These are phyloP conservation scores for Avahi laniger DNA, from an alignment of 2,797 vertebrate genomes.

Conservation along the genomic window DNA sequence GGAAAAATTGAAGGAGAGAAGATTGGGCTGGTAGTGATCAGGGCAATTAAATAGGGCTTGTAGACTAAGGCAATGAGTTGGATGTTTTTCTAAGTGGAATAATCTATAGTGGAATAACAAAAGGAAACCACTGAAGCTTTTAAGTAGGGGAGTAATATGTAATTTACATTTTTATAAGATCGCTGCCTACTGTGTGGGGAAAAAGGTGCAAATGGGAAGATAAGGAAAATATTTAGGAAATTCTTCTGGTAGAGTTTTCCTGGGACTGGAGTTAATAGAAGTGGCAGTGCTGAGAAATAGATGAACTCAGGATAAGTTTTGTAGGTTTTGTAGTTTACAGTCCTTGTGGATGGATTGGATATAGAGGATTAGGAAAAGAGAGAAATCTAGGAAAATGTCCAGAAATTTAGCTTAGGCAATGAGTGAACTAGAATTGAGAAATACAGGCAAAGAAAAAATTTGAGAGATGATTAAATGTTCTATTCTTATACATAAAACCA, in stretches of 20 bases:
- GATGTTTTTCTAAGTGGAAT: slow-evolving; percentile 29
- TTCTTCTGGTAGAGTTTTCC: not conserved
- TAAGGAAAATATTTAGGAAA: not conserved
- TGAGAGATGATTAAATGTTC: not conserved
- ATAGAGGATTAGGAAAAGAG: not conserved
- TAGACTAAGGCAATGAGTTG: not conserved
- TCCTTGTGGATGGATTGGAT: not conserved
- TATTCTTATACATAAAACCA: not conserved
- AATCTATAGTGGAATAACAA: not conserved
- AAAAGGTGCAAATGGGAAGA: not conserved
- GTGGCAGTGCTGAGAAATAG: not conserved
- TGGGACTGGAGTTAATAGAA: not conserved
- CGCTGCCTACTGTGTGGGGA: not conserved
- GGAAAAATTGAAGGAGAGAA: not conserved
- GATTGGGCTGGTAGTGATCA: not conserved
- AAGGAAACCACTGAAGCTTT: not conserved
- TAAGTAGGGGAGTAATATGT: not conserved
- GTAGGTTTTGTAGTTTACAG: not conserved
- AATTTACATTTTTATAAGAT: slow-evolving; percentile 18
- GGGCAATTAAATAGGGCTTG: not conserved
- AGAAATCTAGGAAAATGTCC: not conserved
- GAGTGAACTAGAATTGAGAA: not conserved
- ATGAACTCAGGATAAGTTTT: not conserved
- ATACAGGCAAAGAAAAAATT: not conserved
- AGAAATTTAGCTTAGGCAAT: not conserved